A percentile compares a stretch with the other conserved stretches of the same genome.
These are phyloP conservation scores for Cephus pulcher DNA, from an alignment of 2,888 invertebrate genomes.

Conservation along the genomic window DNA sequence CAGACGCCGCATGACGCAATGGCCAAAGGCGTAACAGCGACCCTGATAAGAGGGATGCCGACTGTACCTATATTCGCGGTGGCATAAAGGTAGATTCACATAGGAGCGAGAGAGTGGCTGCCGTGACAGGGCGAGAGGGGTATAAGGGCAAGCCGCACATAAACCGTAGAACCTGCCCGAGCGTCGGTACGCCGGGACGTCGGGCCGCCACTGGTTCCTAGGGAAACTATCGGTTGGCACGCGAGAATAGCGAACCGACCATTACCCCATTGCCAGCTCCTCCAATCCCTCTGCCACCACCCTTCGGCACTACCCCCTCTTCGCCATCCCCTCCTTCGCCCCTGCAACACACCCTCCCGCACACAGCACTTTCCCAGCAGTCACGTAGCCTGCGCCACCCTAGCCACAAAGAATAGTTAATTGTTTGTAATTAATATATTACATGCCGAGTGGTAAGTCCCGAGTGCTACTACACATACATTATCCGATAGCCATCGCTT, in stretches of 20 bases:
- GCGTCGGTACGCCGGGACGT: not conserved
- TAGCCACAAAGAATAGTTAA: constrained; percentile 50
- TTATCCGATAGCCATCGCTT: constrained; percentile 54
- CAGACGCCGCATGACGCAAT: not conserved
- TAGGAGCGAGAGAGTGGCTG: not conserved
- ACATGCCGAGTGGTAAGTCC: constrained; percentile 51
- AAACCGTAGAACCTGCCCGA: constrained; percentile 35
- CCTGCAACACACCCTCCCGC: constrained; percentile 2
- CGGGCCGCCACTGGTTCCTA: constrained; percentile 25
- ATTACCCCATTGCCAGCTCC: constrained; percentile 44
- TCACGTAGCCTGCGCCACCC: constrained; percentile 17
- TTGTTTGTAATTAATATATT: constrained; percentile 63
- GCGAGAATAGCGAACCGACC: constrained; percentile 56
- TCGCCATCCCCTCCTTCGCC: constrained; percentile 25
- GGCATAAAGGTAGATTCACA: not conserved
- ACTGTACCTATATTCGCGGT: not conserved
- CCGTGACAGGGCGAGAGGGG: not conserved
- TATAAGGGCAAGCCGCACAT: constrained; percentile 37
- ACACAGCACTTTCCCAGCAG: constrained; percentile 1
- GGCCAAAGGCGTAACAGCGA: constrained; percentile 10
- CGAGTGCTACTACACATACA: constrained; percentile 36
- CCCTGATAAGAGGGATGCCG: constrained; percentile 17
- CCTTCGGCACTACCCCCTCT: constrained; percentile 15
- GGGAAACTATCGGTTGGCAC: constrained; percentile 57
- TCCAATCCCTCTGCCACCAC: constrained; percentile 26